Conservation (phyloP, 2,113 vertebrate species). For the Hippoglossus stenolepis region DNA sequence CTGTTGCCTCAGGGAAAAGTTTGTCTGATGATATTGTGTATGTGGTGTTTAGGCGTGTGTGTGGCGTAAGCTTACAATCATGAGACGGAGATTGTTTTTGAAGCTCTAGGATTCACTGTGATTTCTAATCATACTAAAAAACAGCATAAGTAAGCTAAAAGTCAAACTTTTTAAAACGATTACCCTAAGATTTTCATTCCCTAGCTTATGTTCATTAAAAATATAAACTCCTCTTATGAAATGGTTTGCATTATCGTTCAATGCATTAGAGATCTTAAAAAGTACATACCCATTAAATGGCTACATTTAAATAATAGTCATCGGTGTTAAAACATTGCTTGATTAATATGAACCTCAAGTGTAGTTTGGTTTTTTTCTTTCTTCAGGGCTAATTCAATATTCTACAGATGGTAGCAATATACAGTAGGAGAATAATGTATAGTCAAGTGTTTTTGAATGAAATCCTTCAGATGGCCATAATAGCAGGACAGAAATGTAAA, state of each 20-base stretch:
- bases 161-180: constrained; percentile 30
- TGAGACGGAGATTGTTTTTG: constrained; percentile 70
- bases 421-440: background rate
- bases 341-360: constrained; percentile 33
- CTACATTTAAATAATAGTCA: constrained; percentile 6
- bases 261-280: constrained; percentile 16
- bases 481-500: constrained; percentile 14
- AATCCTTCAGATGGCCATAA: constrained; percentile 43
- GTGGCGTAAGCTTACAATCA: constrained; percentile 80
- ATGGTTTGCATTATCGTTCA: constrained; percentile 17
- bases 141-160: constrained; percentile 75
- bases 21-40: constrained; percentile 70
- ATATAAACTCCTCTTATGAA: background rate
- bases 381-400: constrained; percentile 37
- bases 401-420: constrained; percentile 45
- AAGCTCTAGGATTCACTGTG: constrained; percentile 78
- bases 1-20: constrained; percentile 81
- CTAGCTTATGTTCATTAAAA: constrained; percentile 11
- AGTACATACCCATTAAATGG: constrained; percentile 11
- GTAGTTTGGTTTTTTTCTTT: constrained; percentile 1
- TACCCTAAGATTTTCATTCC: constrained; percentile 56
- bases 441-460: constrained; percentile 22
- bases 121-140: constrained; percentile 71
- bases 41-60: constrained; percentile 64
- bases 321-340: constrained; percentile 11